Base-by-base conservation (phyloP, 2,888 invertebrate species). In the Dermolepida albohirtum region DNA sequence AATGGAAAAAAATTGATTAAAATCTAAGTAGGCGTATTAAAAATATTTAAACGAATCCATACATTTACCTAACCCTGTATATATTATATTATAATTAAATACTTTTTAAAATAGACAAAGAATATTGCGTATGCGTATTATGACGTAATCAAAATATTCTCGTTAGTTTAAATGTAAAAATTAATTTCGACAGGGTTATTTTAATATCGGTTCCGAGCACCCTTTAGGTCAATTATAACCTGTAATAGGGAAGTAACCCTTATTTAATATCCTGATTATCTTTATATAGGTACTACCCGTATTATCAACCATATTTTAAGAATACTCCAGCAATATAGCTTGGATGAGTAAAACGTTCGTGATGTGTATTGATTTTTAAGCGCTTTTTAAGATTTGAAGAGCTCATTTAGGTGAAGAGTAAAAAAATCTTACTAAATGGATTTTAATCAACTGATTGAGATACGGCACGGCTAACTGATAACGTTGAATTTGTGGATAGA, bases 191-290 rank as follows among this genome's bases (percentile, higher is more conserved):
- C 34, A 34, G 34, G 34, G 8, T 34, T 34, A 34, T 34, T 34
- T 34, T 34, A 34, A 34, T 34, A 34, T 34, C 10, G 6, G 34
- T 34, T 34, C 34, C 8, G 34, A 34, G 34, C 6, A 34, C 34
- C 34, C 34, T 34, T 34, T 34, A 34, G 34, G 16, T 54, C 54
- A 39, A 54, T 54, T 54, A 54, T 40, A 16, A 40, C 34, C 34
- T 40, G 54, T 54, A 54, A 54, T 40, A 40, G 54, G 54, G 54
- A 54, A 54, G 54, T 54, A 54, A 54, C 54, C 54, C 54, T 54
- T 54, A 54, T 54, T 54, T 54, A 54, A 54, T 54, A 54, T 54
- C 54, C 6, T 40, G 54, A 54, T 54, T 54, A 54, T 34, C 34
- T 34, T 34, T 34, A 34, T 34, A 34, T 34, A 34, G 34, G 34